Evolutionary conservation across 1,140 invertebrate genomes (phyloP), one percentile per base, ranked within the genome.

Genomic region (Hyposmocoma kahamanoa): DNA sequence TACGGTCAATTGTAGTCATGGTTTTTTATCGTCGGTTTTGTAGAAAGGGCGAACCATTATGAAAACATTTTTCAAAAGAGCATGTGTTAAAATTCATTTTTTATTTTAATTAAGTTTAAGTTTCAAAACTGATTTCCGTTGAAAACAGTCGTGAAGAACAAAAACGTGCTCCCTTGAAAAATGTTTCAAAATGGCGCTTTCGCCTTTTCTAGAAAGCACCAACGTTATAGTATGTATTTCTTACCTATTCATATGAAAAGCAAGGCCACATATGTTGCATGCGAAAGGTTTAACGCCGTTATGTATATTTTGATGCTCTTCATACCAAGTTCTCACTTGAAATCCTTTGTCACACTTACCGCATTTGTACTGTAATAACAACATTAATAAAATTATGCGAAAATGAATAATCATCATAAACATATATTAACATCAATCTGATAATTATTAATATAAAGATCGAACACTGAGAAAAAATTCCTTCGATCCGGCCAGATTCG

Each of bases 301-400:
- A 47, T 92, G 91, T n/a, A 89, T 87, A 13, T 89, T 82, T 32
- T 89, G 80, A 55, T 92, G 91, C 50, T 90, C 88, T 8, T 87
- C 79, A 50, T 82, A 87, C 67, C 86, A 86, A 0, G 86, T 87
- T 41, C 72, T 81, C 3, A 86, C 78, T 36, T 83, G 73, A 48
- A 89, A 89, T 15, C 83, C 76, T 51, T 87, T 88, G 3, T 75
- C 67, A 46, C 88, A 89, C 13, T 76, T 74, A 13, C 87, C 74
- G 47, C 88, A 89, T 56, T 78, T 87, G 48, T 85, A 88, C 68
- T 87, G 73, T 9, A 76, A 87, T 46, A 20, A 47, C 43, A 55
- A 1, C 17, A 15, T 26, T 21, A 38, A 30, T 30, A 10, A 8
- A 30, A 26, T n/a, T n/a, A n/a, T n/a, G n/a, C n/a, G n/a, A n/a